Evolutionary conservation across 2,113 vertebrate genomes (phyloP).

Genomic region (Hylia prasina): DNA sequence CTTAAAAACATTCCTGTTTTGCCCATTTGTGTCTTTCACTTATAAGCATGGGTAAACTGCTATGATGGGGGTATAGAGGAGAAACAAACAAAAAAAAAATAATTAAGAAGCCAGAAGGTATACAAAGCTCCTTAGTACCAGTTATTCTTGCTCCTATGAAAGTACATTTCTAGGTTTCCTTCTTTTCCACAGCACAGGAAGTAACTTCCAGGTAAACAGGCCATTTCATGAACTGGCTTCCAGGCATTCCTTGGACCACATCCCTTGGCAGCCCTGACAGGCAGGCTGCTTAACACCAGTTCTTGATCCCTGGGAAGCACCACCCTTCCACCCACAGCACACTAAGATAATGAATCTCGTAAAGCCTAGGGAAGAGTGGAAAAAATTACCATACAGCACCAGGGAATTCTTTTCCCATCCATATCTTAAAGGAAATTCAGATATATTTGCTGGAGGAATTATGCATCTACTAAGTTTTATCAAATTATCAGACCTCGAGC

Average conservation of each 20-base stretch:
- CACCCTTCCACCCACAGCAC: neutral
- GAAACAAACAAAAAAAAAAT: accelerated
- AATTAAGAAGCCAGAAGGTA: neutral
- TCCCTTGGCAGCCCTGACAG: neutral
- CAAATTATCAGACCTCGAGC: neutral
- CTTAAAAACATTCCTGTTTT: neutral
- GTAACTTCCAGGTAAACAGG: neutral
- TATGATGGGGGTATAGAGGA: neutral
- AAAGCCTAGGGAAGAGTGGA: neutral
- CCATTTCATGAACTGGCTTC: neutral
- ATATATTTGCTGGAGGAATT: neutral
- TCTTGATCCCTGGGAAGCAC: neutral
- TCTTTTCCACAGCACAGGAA: neutral
- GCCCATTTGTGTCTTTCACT: neutral
- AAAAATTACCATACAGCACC: neutral
- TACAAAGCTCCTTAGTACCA: neutral
- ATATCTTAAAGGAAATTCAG: neutral
- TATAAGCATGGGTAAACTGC: neutral
- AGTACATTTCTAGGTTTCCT: neutral
- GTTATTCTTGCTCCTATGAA: neutral
- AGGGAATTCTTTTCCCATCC: neutral
- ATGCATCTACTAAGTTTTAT: neutral
- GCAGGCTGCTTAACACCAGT: neutral
- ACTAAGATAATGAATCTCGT: accelerated
- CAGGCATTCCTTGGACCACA: neutral